phyloP scores from a whole-genome alignment of 2,888 invertebrate species.

The Hymenopus coronatus region DNA sequence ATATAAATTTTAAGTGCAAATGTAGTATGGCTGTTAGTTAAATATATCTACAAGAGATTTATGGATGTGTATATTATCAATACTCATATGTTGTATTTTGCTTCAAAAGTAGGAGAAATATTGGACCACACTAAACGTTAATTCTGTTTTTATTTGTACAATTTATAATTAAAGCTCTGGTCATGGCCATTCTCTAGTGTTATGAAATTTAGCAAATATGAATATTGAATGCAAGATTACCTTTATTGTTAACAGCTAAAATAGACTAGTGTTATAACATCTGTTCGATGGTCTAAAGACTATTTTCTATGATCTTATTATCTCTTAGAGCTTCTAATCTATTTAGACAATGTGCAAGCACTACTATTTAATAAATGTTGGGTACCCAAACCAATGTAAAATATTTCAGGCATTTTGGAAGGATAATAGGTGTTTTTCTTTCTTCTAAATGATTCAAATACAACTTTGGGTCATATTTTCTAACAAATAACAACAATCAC shows the following conservation, averaged over 20 bases:
- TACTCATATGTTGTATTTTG: neutral
- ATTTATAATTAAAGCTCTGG: neutral
- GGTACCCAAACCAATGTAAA: neutral
- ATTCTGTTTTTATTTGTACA: neutral
- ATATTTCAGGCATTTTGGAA: neutral
- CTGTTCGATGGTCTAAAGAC: neutral
- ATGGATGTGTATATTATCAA: neutral
- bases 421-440: neutral
- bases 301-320: neutral
- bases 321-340: neutral
- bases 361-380: neutral
- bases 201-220: neutral
- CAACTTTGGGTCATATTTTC: neutral
- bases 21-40: neutral
- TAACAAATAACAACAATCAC: slow-evolving; percentile 6
- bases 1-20: neutral
- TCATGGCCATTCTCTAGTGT: neutral
- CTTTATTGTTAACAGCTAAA: neutral
- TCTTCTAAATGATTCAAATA: neutral
- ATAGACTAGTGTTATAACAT: neutral
- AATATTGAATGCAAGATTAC: neutral
- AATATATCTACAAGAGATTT: neutral
- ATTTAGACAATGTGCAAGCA: neutral
- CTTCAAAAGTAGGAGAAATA: neutral
- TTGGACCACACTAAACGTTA: neutral